Evolutionary conservation across 2,797 vertebrate genomes (phyloP), one percentile per base, ranked within the genome.

Genomic region (Rhinophrynus dorsalis): DNA sequence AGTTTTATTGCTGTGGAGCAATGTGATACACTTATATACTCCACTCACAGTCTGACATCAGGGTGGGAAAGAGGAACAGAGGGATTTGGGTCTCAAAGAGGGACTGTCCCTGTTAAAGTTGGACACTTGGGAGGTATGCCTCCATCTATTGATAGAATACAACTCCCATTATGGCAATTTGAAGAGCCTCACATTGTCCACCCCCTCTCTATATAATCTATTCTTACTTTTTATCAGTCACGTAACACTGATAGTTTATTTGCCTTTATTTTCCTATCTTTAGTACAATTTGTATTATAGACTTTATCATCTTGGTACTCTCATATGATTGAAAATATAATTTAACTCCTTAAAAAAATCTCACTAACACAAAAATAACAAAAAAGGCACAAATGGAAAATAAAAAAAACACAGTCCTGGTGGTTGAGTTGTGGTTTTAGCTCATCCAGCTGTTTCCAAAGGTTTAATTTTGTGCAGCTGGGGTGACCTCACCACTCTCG

Each of bases 381-480:
- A 8, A 23, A 48, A 48, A 23, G 20, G 29, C 27, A 51, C 23
- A 27, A 20, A 73, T 30, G 33, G 24, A 57, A 73, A 45, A 66
- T n/a, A n/a, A n/a, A 55, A 56, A 67, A 67, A 73, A 38, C 55
- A 66, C 21, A 44, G 55, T 66, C 70, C 55, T 32, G 70, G 55
- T 67, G 69, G 69, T 66, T 60, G 33, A 57, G 62, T 55, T 73
- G 62, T 59, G 70, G 47, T 37, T 66, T 37, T 55, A 44, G 50
- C 33, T 66, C 35, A 52, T 73, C 70, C 70, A 66, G 70, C 70
- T 73, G 70, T 73, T 73, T 73, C 62, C 70, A 73, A 55, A 58
- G 70, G 62, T 67, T 73, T 73, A 73, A 73, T 73, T 66, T 33
- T 67, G 62, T 67, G 62, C 70, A 73, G 70, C 70, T 73, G 70